These are phyloP conservation scores for Sphenodon punctatus DNA, from an alignment of 2,797 vertebrate species.

Conservation along the genomic window DNA sequence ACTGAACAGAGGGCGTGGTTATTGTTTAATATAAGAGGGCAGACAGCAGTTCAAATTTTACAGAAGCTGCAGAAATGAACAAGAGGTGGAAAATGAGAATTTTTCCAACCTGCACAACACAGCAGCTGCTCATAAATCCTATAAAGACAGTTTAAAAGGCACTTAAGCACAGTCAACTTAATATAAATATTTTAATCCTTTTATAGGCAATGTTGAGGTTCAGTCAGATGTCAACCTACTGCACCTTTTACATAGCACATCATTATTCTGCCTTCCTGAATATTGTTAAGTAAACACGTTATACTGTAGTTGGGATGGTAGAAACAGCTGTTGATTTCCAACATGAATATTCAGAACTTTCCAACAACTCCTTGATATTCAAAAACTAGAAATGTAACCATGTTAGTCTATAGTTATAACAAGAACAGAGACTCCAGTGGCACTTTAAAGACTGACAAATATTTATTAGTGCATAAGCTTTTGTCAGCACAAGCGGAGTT, in stretches of 20 bases:
- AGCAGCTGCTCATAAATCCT: slow-evolving; percentile 37
- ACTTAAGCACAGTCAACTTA: slow-evolving; percentile 50
- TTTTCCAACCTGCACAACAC: slow-evolving; percentile 11
- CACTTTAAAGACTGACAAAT: too few relatives aligned
- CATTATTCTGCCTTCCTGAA: slow-evolving; percentile 34
- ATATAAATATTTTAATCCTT: slow-evolving; percentile 63
- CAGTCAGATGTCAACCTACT: slow-evolving; percentile 16
- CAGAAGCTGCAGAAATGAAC: not conserved
- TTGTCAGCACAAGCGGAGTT: too few relatives aligned
- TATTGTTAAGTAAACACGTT: slow-evolving; percentile 30
- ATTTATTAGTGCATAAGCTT: too few relatives aligned
- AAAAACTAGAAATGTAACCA: too few relatives aligned
- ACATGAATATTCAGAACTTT: slow-evolving; percentile 30
- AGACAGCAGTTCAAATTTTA: slow-evolving; percentile 17
- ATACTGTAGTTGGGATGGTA: not conserved
- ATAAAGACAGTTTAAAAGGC: slow-evolving; percentile 50
- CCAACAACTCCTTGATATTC: slow-evolving; percentile 6
- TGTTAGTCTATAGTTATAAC: too few relatives aligned
- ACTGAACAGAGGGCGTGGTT: not conserved
- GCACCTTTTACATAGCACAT: slow-evolving; percentile 25
- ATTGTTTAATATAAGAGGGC: slow-evolving; percentile 6
- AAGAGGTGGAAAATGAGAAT: not conserved
- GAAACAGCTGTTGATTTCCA: slow-evolving; percentile 31
- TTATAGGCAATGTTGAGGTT: slow-evolving; percentile 43
- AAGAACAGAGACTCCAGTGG: too few relatives aligned